Evolutionary conservation across 2,113 vertebrate genomes (phyloP), one percentile per base, ranked within the genome.

Genomic region (Aphelocoma coerulescens): DNA sequence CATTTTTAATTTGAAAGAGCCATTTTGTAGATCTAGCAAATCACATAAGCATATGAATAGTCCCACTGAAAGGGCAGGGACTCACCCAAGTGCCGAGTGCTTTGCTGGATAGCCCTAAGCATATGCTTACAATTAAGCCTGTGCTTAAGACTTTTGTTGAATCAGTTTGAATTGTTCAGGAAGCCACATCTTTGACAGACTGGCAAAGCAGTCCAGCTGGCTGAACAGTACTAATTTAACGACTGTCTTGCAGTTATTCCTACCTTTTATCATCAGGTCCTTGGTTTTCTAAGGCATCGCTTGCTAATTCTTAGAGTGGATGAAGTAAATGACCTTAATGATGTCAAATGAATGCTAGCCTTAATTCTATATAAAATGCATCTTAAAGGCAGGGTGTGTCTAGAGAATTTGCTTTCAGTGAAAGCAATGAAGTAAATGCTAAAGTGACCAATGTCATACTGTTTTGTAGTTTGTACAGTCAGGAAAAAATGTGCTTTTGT

Each of bases 321-420:
- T 87, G 75, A 94, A 92, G 86, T 97, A 95, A 98, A 97, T 94
- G 32, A 96, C 95, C 95, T 94, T 97, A 95, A 95, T 79, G 35
- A 73, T 85, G 94, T 93, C 91, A 89, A 80, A 77, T 88, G n/a
- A 95, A 97, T 92, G 95, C 92, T 87, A 96, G 97, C 97, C 96
- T 97, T 98, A 98, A 65, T 80, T 97, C 94, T 97, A 82, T 98
- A 95, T 96, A 96, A 98, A 96, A 97, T 88, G 92, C 51, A 13
- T 96, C 57, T 89, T 92, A 95, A 92, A 93, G 95, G 97, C 95
- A 68, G 95, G 97, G 96, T 93, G 97, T 98, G 97, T 98, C 96
- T 98, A 95, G 94, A 97, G 87, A 98, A 97, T 98, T 98, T 98
- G 98, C 99, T 99, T 99, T 99, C 99, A 98, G 88, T 98, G 98